A percentile compares a stretch with the other conserved stretches of the same genome.
phyloP scores from a whole-genome alignment of 2,888 invertebrate genomes.

The Hedya salicella region DNA sequence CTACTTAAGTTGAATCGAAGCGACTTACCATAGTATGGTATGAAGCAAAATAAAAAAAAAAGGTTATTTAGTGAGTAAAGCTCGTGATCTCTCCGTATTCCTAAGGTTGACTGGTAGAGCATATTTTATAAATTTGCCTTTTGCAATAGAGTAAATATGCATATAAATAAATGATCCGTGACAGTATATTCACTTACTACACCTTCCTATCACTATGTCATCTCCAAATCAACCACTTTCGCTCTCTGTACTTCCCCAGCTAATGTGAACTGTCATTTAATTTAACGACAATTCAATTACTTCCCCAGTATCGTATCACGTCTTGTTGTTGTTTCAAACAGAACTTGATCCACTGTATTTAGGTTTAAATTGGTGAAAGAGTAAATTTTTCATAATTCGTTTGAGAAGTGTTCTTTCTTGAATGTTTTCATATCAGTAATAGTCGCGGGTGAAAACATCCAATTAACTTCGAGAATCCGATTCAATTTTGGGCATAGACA shows the following conservation, averaged over 20 bases:
- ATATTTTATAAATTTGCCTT: too few relatives aligned
- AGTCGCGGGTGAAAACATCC: conserved; percentile 15
- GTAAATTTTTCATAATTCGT: not conserved
- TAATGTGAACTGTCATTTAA: conserved; percentile 31
- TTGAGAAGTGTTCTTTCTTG: not conserved
- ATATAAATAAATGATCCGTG: not conserved
- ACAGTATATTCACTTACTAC: not conserved
- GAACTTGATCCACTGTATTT: not conserved
- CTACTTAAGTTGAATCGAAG: too few relatives aligned
- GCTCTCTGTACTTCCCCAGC: conserved; percentile 12
- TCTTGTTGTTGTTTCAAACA: not conserved
- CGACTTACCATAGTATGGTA: too few relatives aligned
- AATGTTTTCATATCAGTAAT: conserved; percentile 14
- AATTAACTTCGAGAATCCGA: conserved; percentile 18
- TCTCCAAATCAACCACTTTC: conserved; percentile 18
- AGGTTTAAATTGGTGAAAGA: not conserved
- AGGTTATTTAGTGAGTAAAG: too few relatives aligned
- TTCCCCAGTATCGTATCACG: not conserved
- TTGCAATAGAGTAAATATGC: too few relatives aligned
- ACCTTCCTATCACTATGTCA: not conserved
- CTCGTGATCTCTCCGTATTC: too few relatives aligned
- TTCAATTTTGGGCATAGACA: conserved; percentile 20
- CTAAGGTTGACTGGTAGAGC: too few relatives aligned
- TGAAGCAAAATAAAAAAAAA: too few relatives aligned
- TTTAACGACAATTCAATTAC: conserved; percentile 11